Percentiles rank a stretch among this genome's conserved stretches.
These are phyloP conservation scores for Drosophila asahinai DNA, from an alignment of 1,140 invertebrate species.

Conservation along the genomic window DNA sequence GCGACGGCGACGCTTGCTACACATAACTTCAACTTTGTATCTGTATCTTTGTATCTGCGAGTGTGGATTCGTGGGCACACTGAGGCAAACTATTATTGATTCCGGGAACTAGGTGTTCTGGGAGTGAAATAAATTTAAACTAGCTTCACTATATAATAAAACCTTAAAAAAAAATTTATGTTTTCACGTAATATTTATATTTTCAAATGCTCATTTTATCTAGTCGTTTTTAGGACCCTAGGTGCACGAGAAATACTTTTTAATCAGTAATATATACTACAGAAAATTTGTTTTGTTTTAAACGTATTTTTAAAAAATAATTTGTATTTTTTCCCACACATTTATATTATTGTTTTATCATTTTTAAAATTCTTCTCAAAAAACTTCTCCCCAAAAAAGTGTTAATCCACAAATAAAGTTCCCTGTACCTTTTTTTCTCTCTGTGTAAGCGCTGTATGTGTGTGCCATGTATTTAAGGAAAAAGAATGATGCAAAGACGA, in stretches of 20 bases:
- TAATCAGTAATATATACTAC: too few species aligned
- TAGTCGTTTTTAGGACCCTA: too few species aligned
- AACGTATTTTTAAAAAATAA: too few species aligned
- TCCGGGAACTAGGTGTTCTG: neutral
- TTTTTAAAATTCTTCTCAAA: neutral
- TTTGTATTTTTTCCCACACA: too few species aligned
- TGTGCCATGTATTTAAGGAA: conserved; percentile 77
- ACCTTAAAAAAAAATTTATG: too few species aligned
- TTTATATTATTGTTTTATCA: too few species aligned
- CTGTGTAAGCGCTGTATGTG: conserved; percentile 32
- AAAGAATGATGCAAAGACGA: conserved; percentile 84
- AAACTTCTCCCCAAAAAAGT: neutral
- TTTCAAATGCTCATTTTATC: too few species aligned
- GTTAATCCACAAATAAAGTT: neutral
- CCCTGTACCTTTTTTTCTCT: conserved; percentile 2
- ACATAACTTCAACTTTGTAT: conserved; percentile 83
- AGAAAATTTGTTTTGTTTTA: too few species aligned
- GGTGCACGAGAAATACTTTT: too few species aligned
- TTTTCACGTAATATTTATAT: too few species aligned
- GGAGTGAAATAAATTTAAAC: neutral
- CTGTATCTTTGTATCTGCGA: conserved; percentile 75
- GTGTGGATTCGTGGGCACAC: conserved; percentile 30
- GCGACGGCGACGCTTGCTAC: conserved; percentile 66
- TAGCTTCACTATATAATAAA: too few species aligned
- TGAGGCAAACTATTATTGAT: neutral